Conservation (phyloP, 2,888 invertebrate genomes). For the Epinotia demarniana region DNA sequence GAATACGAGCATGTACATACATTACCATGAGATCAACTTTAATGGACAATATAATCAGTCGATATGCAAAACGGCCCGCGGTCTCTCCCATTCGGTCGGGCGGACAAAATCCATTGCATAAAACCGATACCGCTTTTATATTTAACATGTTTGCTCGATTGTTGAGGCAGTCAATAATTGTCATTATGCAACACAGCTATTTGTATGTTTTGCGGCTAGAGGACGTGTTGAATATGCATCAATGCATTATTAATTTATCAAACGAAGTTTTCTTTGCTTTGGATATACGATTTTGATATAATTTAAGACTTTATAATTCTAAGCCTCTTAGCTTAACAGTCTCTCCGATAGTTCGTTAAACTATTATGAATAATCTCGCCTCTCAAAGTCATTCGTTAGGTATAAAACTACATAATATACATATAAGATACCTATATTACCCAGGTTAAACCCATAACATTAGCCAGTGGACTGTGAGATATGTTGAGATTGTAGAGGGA, state of each 20-base stretch:
- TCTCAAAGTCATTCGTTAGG: not conserved
- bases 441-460: too few relatives aligned
- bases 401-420: too few relatives aligned
- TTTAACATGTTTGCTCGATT: constrained; percentile 43
- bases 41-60: constrained; percentile 45
- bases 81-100: constrained; percentile 25
- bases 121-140: constrained; percentile 44
- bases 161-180: constrained; percentile 42
- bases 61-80: constrained; percentile 42
- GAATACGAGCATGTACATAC: constrained; percentile 19
- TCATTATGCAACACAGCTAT: constrained; percentile 36
- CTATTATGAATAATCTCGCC: not conserved
- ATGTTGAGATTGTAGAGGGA: too few relatives aligned
- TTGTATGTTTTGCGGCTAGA: constrained; percentile 30
- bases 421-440: too few relatives aligned
- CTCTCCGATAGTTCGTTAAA: not conserved
- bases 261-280: not conserved
- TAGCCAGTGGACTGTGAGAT: too few relatives aligned
- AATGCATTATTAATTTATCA: constrained; percentile 1
- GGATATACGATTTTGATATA: too few relatives aligned
- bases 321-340: too few relatives aligned
- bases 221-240: constrained; percentile 19
- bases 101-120: constrained; percentile 39
- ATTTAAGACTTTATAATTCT: too few relatives aligned
- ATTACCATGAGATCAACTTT: constrained; percentile 32